These are phyloP conservation scores for Troilus luridus DNA, from an alignment of 2,888 invertebrate genomes.

Conservation along the genomic window DNA sequence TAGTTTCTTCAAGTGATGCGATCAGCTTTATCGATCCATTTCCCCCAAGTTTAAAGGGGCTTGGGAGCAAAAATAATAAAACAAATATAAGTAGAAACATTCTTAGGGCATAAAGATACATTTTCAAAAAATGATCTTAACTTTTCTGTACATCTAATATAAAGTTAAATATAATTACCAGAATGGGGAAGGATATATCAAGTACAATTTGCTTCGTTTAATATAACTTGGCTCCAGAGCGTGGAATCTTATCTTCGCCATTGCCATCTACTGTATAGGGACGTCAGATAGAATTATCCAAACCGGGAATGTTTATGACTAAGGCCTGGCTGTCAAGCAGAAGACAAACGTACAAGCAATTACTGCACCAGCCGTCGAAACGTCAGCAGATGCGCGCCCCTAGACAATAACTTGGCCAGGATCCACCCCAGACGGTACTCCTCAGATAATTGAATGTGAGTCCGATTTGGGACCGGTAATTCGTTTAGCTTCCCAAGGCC, in stretches of 20 bases:
- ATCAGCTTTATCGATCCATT: no score
- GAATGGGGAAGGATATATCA: not conserved
- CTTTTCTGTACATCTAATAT: no score
- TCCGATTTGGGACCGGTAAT: not conserved
- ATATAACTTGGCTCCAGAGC: not conserved
- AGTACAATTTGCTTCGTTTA: not conserved
- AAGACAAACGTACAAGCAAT: constrained; percentile 47
- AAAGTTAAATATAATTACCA: not conserved
- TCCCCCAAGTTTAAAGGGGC: no score
- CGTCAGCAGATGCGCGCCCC: constrained; percentile 40
- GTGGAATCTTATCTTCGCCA: not conserved
- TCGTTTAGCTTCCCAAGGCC: not conserved
- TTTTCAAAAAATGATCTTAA: no score
- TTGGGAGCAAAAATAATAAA: no score
- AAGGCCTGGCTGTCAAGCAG: not conserved
- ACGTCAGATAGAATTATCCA: constrained; percentile 14
- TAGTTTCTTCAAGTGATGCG: no score
- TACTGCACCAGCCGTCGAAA: constrained; percentile 37
- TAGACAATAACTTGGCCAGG: not conserved
- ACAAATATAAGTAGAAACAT: no score
- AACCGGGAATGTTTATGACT: constrained; percentile 19
- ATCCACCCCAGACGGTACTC: constrained; percentile 15
- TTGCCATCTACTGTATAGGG: not conserved
- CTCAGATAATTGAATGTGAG: constrained; percentile 24
- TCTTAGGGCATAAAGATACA: no score